Percentiles rank a stretch among this genome's conserved stretches.
Evolutionary conservation across 1,140 invertebrate genomes (phyloP).

Genomic region (Solen grandis): DNA sequence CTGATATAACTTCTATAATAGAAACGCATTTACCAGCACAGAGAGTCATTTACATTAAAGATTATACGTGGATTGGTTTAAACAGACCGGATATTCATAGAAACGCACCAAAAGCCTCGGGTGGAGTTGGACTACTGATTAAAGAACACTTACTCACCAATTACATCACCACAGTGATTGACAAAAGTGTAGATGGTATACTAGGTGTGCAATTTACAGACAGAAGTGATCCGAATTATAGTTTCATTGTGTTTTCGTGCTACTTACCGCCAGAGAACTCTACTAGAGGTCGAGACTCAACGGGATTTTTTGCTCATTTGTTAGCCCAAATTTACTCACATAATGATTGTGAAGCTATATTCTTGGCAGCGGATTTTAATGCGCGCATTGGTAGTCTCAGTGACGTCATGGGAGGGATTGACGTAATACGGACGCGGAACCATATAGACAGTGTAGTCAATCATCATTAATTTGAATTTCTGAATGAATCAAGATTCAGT

Average conservation of each 20-base stretch:
- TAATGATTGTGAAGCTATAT: not conserved
- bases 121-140: slow-evolving; percentile 22
- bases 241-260: not conserved
- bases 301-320: slow-evolving; percentile 11
- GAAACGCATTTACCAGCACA: slow-evolving; percentile 15
- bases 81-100: slow-evolving; percentile 12
- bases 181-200: slow-evolving; percentile 11
- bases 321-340: not conserved
- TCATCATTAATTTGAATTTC: slow-evolving; percentile 30
- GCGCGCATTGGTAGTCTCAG: not conserved
- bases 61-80: slow-evolving; percentile 14
- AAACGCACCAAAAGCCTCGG: slow-evolving; percentile 15
- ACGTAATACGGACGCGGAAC: not conserved
- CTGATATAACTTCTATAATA: not conserved
- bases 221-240: not conserved
- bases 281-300: not conserved
- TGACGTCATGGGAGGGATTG: not conserved
- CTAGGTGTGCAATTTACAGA: not conserved
- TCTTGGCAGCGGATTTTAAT: slow-evolving; percentile 2
- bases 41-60: not conserved
- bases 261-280: slow-evolving; percentile 26
- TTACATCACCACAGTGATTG: not conserved
- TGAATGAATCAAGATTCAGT: slow-evolving; percentile 32
- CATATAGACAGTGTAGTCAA: slow-evolving; percentile 1
- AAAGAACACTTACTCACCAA: not conserved